Base-by-base conservation (phyloP, 2,888 invertebrate genomes). In the Cactoblastis cactorum region DNA sequence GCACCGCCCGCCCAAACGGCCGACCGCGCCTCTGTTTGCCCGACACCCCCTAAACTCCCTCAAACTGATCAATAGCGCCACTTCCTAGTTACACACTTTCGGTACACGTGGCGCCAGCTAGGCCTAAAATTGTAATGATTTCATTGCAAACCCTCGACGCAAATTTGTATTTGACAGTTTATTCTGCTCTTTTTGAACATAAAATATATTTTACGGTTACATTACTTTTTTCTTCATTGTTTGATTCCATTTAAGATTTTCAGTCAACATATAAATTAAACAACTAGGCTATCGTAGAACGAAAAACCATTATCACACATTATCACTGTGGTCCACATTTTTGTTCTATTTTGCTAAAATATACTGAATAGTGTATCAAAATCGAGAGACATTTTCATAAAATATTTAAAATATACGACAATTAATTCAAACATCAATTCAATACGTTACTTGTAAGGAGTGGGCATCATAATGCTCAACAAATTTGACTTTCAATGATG, bases 1-100 rank as follows among this genome's bases (percentile, higher is more conserved):
- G 82, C 79, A 77, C 77, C 75, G 73, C 79, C 83, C 83, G 83
- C 81, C 83, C 82, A 78, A 80, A 78, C 71, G 71, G 65, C 75
- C 69, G 74, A 71, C 72, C 76, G 71, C 70, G 70, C 71, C 76
- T 69, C 71, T 71, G 64, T 62, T 56, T 58, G 53, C 53, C 32
- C 50, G 48, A 54, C 52, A 45, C 51, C 51, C 48, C 52, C 19
- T 45, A 45, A 52, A 49, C 52, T 55, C 51, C 59, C 58, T 59
- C 60, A 61, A 64, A 61, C 67, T 68, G 69, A 76, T 76, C 76
- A 74, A 76, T 76, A 76, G 61, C 28, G 61, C 57, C 53, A 61
- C 66, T 71, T 73, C 71, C 69, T 71, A 73, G 76, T 78, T 74
- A 69, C 72, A 70, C 62, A 63, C 63, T 67, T 74, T 71, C 72